phyloP scores from a whole-genome alignment of 2,888 invertebrate genomes.

The Dasysyrphus tricinctus region DNA sequence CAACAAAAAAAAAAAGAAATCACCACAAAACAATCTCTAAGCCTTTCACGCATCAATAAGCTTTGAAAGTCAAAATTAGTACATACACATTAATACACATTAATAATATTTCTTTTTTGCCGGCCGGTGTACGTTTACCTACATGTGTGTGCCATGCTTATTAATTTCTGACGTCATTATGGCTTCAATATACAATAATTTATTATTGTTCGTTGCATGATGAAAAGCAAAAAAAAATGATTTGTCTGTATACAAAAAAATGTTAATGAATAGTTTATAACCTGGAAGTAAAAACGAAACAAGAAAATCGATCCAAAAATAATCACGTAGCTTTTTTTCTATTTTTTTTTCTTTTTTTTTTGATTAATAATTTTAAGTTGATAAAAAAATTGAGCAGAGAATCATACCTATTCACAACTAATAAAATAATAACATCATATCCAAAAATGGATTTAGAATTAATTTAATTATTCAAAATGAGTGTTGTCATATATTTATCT shows the following conservation, averaged over 20 bases:
- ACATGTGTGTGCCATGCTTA: not conserved
- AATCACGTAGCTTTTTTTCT: not conserved
- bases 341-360: not conserved
- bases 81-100: not conserved
- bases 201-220: slow-evolving; percentile 4
- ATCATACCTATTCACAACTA: not conserved
- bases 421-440: slow-evolving; percentile 1
- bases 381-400: not conserved
- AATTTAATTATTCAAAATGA: slow-evolving; percentile 35
- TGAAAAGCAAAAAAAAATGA: not conserved
- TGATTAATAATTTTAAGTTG: not conserved
- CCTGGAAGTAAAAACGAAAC: slow-evolving; percentile 21
- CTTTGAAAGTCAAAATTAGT: slow-evolving; percentile 12
- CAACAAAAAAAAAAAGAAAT: not conserved
- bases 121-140: slow-evolving; percentile 4
- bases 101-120: not conserved
- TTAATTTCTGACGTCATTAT: slow-evolving; percentile 15
- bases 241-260: not conserved
- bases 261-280: slow-evolving; percentile 30
- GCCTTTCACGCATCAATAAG: slow-evolving; percentile 8
- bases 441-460: slow-evolving; percentile 39
- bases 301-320: slow-evolving; percentile 17
- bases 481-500: slow-evolving; percentile 18
- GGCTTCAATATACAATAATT: not conserved
- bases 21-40: not conserved